Evolutionary conservation across 1,140 invertebrate genomes (phyloP), one percentile per base, ranked within the genome.

Genomic region (Rhopalosiphum maidis): DNA sequence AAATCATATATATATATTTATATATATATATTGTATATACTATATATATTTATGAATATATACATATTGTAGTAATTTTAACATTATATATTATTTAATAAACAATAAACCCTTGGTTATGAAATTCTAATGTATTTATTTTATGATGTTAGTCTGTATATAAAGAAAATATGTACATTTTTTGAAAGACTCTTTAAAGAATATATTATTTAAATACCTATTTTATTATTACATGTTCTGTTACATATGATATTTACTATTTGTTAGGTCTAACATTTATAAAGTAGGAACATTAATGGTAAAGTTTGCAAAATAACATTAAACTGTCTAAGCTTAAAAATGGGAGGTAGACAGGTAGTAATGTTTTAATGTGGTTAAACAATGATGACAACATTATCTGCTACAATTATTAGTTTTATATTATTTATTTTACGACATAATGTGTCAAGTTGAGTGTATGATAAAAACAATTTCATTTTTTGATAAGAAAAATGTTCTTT

Each of bases 21-120:
- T 60, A 60, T 68, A n/a, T n/a, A n/a, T n/a, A n/a, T n/a, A n/a
- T n/a, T n/a, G n/a, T n/a, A n/a, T n/a, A 68, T 68, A 2, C 15
- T 48, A 18, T n/a, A 68, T n/a, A 68, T 68, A 48, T 23, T 11
- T 87, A 68, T 68, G 30, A 68, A 68, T n/a, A 35, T n/a, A 77
- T 18, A 18, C 15, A n/a, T 77, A 77, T 77, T 87, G 43, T 87
- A 41, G 85, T 87, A 87, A 87, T 87, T 87, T 87, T 48, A 87
- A 46, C 43, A 87, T 87, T 87, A 87, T 87, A 87, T 87, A 87
- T 48, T 87, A 87, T 87, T 87, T 87, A 87, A 87, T 87, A 87
- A 87, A 87, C 85, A 87, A 87, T 87, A 85, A 77, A 77, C 3
- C 37, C 83, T 85, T 85, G 43, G 85, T 87, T 87, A 87, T 87